A percentile compares a stretch with the other conserved stretches of the same genome.
These are phyloP conservation scores for human DNA, from an alignment of 2,113 vertebrate genomes.

Conservation along the genomic window GRCh38 chr11:128195001-128195500, in stretches of 20 bases:
- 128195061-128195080: background rate
- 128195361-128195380: background rate
- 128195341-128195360: constrained; percentile 44
- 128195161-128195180: background rate
- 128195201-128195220: background rate
- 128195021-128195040: background rate
- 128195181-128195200: background rate
- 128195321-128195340: constrained; percentile 30
- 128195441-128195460: background rate
- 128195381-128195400: background rate
- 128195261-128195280: background rate
- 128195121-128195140: background rate
- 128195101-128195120: background rate
- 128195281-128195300: background rate
- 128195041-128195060: background rate
- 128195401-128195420: background rate
- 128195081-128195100: background rate
- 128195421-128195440: background rate
- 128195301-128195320: background rate
- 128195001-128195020: background rate
- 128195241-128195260: background rate
- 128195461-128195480: background rate
- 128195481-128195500: background rate
- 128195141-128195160: background rate
- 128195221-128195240: background rate